Percentiles rank a stretch among this genome's conserved stretches.
Evolutionary conservation across 2,797 vertebrate genomes (phyloP).

Genomic region (Sebastes itinus): DNA sequence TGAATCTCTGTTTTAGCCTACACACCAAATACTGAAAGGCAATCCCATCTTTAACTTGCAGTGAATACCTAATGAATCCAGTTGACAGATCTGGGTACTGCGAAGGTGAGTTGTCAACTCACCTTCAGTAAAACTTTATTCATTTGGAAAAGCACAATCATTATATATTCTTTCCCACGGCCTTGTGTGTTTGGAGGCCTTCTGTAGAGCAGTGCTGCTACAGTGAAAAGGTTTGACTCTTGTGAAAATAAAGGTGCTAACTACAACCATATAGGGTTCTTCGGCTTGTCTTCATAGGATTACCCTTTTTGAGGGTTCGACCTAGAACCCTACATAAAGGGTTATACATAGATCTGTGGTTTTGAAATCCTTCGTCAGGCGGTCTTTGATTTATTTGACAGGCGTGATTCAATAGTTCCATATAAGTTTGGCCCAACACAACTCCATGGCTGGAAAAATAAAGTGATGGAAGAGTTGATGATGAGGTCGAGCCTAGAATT

Average conservation of each 20-base stretch:
- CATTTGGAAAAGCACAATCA: not conserved
- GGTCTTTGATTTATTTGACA: too few relatives aligned
- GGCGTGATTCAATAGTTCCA: too few relatives aligned
- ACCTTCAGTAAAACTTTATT: not conserved
- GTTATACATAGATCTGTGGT: too few relatives aligned
- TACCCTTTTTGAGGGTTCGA: too few relatives aligned
- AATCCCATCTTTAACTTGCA: constrained; percentile 9
- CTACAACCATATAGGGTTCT: too few relatives aligned
- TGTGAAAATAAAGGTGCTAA: not conserved
- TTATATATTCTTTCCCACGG: not conserved
- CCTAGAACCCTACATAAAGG: too few relatives aligned
- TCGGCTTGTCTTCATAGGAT: too few relatives aligned
- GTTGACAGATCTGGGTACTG: constrained; percentile 8
- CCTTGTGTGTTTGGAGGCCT: not conserved
- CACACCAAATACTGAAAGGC: constrained; percentile 2
- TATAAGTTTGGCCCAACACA: too few relatives aligned
- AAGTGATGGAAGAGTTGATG: too few relatives aligned
- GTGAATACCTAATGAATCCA: constrained; percentile 12
- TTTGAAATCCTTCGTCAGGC: too few relatives aligned
- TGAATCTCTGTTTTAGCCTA: not conserved
- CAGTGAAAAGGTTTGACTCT: not conserved
- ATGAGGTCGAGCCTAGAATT: too few relatives aligned
- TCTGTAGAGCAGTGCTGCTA: not conserved
- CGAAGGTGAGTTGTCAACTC: not conserved
- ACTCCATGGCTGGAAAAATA: too few relatives aligned